A percentile compares a stretch with the other conserved stretches of the same genome.
These are phyloP conservation scores for Grus americana DNA, from an alignment of 2,113 vertebrate species.

Conservation along the genomic window DNA sequence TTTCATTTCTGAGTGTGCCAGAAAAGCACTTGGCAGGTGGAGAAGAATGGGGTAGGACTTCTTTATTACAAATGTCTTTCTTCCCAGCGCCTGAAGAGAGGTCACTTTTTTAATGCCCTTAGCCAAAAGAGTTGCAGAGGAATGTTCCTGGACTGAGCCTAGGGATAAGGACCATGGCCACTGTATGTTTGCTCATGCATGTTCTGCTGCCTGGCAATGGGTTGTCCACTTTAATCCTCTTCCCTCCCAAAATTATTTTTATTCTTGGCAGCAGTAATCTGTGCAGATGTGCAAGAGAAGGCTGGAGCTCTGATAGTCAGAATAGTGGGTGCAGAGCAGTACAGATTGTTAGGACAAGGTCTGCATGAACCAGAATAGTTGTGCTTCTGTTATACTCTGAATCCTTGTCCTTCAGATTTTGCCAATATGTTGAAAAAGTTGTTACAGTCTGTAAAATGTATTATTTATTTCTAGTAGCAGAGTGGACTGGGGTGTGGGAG, in stretches of 20 bases:
- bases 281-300: not conserved
- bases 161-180: not conserved
- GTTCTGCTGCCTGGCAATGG: not conserved
- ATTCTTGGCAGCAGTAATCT: not conserved
- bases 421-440: not conserved
- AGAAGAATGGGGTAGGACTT: not conserved
- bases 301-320: not conserved
- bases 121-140: not conserved
- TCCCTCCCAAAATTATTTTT: not conserved
- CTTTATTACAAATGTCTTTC: not conserved
- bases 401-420: not conserved
- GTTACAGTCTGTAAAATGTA: not conserved
- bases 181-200: not conserved
- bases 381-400: not conserved
- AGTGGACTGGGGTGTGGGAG: not conserved
- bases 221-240: not conserved
- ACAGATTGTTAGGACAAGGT: not conserved
- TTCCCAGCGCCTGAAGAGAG: not conserved
- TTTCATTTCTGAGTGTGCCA: not conserved
- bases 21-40: not conserved
- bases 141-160: not conserved
- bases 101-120: not conserved
- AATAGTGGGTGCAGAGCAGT: not conserved
- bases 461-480: not conserved
- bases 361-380: not conserved